A percentile compares a stretch with the other conserved stretches of the same genome.
Evolutionary conservation across 1,140 invertebrate species (phyloP).

Genomic region (Drosophila gunungcola): DNA sequence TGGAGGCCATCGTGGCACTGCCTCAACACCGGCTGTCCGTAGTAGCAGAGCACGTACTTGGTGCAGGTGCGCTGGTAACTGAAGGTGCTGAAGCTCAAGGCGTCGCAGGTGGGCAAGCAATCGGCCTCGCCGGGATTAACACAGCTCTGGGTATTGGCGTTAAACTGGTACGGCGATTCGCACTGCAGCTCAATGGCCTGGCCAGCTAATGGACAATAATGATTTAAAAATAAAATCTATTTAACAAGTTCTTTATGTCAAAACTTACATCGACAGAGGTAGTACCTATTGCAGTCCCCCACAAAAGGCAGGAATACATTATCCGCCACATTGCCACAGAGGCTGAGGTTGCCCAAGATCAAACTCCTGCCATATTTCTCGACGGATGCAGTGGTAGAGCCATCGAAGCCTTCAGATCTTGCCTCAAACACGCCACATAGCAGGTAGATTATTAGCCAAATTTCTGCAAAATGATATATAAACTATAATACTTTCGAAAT

Average conservation of each 20-base stretch:
- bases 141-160: constrained; percentile 60
- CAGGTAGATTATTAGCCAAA: neutral
- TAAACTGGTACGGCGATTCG: constrained; percentile 38
- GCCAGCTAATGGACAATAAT: constrained; percentile 27
- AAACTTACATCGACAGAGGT: constrained; percentile 58
- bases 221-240: neutral
- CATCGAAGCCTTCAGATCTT: neutral
- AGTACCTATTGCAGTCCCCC: constrained; percentile 63
- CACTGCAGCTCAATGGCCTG: constrained; percentile 46
- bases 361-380: constrained; percentile 10
- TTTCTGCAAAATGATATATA: neutral
- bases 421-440: neutral
- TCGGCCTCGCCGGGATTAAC: neutral
- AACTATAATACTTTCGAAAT: neutral
- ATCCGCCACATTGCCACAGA: constrained; percentile 54
- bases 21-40: constrained; percentile 57
- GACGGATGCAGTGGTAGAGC: neutral
- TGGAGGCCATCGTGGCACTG: constrained; percentile 69
- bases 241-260: neutral
- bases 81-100: constrained; percentile 41
- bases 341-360: constrained; percentile 40
- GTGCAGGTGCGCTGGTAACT: constrained; percentile 75
- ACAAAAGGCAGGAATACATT: constrained; percentile 66
- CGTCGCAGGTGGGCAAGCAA: constrained; percentile 48
- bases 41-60: constrained; percentile 77